These are phyloP conservation scores for Cydia pomonella DNA, from an alignment of 1,140 invertebrate species.

Conservation along the genomic window DNA sequence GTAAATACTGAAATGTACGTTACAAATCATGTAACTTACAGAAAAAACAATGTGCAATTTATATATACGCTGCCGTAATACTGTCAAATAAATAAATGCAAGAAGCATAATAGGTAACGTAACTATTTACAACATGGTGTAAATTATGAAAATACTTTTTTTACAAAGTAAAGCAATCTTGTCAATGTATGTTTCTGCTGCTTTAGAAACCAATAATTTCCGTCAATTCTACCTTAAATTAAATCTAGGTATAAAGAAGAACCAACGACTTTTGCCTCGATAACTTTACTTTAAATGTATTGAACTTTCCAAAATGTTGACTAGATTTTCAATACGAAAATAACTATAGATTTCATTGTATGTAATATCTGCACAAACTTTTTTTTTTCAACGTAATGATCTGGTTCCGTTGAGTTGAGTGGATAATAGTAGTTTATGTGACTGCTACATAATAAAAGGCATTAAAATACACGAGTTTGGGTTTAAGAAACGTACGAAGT, in stretches of 20 bases:
- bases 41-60: background rate
- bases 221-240: background rate
- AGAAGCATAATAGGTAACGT: background rate
- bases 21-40: background rate
- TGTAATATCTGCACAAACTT: background rate
- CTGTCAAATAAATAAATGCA: conserved; percentile 19
- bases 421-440: too few species aligned
- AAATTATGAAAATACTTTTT: background rate
- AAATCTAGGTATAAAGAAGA: background rate
- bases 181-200: background rate
- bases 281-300: background rate
- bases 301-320: conserved; percentile 4
- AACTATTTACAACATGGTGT: background rate
- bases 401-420: too few species aligned
- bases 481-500: too few species aligned
- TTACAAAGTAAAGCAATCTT: background rate
- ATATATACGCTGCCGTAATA: background rate
- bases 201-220: background rate
- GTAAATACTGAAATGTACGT: conserved; percentile 6
- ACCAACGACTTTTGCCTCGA: background rate
- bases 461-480: too few species aligned
- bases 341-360: background rate
- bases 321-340: conserved; percentile 21
- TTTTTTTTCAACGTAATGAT: background rate
- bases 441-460: too few species aligned